A percentile compares a stretch with the other conserved stretches of the same genome.
These are phyloP conservation scores for Brachyopa scutellaris DNA, from an alignment of 2,888 invertebrate genomes.

Conservation along the genomic window DNA sequence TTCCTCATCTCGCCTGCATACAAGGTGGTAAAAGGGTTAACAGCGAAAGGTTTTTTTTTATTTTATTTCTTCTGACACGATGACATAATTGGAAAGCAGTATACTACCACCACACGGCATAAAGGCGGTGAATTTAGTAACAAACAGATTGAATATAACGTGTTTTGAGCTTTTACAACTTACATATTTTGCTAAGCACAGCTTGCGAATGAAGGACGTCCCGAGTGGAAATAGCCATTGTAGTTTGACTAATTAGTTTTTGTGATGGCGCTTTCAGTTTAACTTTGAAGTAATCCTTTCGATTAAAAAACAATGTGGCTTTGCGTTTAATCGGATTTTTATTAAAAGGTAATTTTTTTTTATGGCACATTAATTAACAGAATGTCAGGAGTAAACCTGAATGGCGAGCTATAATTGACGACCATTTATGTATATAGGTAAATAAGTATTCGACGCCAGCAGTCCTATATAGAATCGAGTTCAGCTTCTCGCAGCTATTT, in stretches of 20 bases:
- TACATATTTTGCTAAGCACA: not conserved
- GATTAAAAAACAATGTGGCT: not conserved
- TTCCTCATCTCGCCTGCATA: not conserved
- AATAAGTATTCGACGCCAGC: no score
- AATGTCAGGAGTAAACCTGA: no score
- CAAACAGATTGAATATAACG: constrained; percentile 43
- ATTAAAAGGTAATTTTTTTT: no score
- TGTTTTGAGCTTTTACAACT: constrained; percentile 20
- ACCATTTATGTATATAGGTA: no score
- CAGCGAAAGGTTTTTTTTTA: not conserved
- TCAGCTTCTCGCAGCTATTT: no score
- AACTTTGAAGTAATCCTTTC: not conserved
- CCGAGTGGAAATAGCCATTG: not conserved
- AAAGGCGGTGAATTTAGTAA: constrained; percentile 33
- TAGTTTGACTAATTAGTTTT: not conserved
- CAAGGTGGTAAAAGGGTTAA: constrained; percentile 1
- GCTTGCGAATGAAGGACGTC: not conserved
- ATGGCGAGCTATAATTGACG: no score
- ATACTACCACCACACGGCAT: constrained; percentile 12
- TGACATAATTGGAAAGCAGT: constrained; percentile 52
- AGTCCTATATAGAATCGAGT: no score
- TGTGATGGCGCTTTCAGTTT: not conserved
- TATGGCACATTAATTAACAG: no score
- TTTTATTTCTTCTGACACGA: constrained; percentile 23
- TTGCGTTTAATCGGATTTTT: no score